A percentile compares a stretch with the other conserved stretches of the same genome.
Evolutionary conservation across 23 tunicate species (phyloP).

Genomic region (Trididemnum clinides): DNA sequence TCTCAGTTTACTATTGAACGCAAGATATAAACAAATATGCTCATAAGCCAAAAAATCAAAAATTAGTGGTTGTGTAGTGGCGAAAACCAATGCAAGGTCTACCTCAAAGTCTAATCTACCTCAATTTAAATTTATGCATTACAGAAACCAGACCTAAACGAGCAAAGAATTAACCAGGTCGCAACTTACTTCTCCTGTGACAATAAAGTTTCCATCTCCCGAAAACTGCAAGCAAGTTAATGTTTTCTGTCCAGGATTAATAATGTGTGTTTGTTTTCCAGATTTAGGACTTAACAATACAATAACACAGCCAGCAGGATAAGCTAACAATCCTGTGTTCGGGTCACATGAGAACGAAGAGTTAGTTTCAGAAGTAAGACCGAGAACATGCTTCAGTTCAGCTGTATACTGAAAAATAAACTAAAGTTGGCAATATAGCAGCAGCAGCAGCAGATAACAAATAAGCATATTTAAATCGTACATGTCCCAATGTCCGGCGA

Average conservation of each 20-base stretch:
- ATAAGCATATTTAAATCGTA: no score
- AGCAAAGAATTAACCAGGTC: no score
- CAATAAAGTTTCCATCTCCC: slow-evolving; percentile 54
- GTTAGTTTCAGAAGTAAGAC: slow-evolving; percentile 50
- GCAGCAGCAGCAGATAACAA: no score
- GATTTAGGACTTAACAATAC: slow-evolving; percentile 40
- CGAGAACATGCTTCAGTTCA: slow-evolving; percentile 52
- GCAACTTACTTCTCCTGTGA: slow-evolving; percentile 61
- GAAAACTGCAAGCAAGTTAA: slow-evolving; percentile 65
- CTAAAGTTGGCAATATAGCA: neutral
- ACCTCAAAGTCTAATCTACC: no score
- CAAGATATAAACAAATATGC: no score
- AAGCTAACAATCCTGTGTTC: slow-evolving; percentile 55
- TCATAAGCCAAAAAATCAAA: no score
- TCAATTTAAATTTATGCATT: no score
- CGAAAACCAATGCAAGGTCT: no score
- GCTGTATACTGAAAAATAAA: slow-evolving; percentile 44
- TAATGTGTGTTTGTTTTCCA: slow-evolving; percentile 44
- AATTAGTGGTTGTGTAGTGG: no score
- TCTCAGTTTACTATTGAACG: no score
- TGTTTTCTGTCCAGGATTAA: slow-evolving; percentile 65
- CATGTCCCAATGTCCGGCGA: no score
- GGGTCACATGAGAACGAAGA: slow-evolving; percentile 62
- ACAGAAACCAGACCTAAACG: no score
- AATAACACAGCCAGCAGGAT: slow-evolving; percentile 77